These are phyloP conservation scores for Semaprochilodus insignis DNA, from an alignment of 2,797 vertebrate species.

Conservation along the genomic window DNA sequence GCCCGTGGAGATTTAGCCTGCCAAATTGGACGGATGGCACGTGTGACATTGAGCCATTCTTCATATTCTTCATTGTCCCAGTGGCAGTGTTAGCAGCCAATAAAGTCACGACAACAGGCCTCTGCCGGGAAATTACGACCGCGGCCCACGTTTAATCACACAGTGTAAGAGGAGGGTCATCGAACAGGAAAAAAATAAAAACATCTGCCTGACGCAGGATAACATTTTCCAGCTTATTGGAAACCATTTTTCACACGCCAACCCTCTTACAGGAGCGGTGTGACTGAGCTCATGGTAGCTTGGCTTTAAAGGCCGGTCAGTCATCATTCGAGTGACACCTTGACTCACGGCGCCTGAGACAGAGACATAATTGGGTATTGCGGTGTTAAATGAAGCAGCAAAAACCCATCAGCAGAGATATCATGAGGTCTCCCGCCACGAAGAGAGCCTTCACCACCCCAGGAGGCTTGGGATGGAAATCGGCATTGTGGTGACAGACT, in stretches of 20 bases:
- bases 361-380: conserved; percentile 71
- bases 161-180: background rate
- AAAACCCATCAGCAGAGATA: conserved; percentile 67
- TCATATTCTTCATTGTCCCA: conserved; percentile 62
- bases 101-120: conserved; percentile 64
- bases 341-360: conserved; percentile 60
- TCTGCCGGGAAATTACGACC: conserved; percentile 67
- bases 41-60: background rate
- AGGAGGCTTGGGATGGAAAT: conserved; percentile 49
- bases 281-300: conserved; percentile 28
- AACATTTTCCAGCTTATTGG: conserved; percentile 63
- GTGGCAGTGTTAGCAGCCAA: conserved; percentile 54
- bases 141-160: conserved; percentile 51
- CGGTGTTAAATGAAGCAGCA: conserved; percentile 74
- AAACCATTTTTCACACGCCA: conserved; percentile 66
- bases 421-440: conserved; percentile 62
- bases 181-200: conserved; percentile 49
- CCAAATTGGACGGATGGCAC: conserved; percentile 11
- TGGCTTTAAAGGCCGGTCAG: conserved; percentile 52
- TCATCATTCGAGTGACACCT: conserved; percentile 63
- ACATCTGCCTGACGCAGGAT: background rate
- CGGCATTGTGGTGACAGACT: conserved; percentile 34
- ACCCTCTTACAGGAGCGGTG: conserved; percentile 44
- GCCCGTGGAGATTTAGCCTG: background rate
- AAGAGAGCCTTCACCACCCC: conserved; percentile 51